Evolutionary conservation across 2,888 invertebrate species (phyloP).

Genomic region (Leptinotarsa haldemani): DNA sequence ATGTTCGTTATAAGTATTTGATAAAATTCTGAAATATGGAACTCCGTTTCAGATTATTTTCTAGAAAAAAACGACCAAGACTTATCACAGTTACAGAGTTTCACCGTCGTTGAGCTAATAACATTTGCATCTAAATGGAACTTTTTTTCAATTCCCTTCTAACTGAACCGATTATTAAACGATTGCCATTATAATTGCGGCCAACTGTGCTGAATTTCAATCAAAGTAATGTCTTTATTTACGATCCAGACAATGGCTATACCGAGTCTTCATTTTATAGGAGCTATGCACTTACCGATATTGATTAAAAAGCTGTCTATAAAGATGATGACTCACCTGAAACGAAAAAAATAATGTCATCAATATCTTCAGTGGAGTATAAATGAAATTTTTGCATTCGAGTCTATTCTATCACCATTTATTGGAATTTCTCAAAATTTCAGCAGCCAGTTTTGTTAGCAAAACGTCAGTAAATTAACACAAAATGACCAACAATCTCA

Average conservation of each 20-base stretch:
- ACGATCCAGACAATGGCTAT: background rate
- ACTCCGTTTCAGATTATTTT: background rate
- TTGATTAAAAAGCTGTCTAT: background rate
- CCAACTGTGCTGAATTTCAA: background rate
- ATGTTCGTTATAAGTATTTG: no score
- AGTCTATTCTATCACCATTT: no score
- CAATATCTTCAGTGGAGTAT: background rate
- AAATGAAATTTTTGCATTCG: background rate
- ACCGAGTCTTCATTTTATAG: background rate
- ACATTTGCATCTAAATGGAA: background rate
- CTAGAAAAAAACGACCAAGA: background rate
- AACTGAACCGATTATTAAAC: constrained; percentile 3
- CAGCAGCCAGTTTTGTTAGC: no score
- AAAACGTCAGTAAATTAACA: no score
- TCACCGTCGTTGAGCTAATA: background rate
- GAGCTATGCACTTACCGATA: constrained; percentile 4
- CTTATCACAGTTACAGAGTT: background rate
- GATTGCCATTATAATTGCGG: background rate
- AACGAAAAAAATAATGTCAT: background rate
- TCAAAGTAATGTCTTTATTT: background rate
- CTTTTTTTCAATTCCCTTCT: background rate
- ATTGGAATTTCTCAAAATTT: no score
- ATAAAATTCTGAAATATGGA: background rate
- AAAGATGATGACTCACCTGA: constrained; percentile 8
- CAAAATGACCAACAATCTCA: no score